Evolutionary conservation across 2,113 vertebrate species (phyloP).

Genomic region (Abramis brama): DNA sequence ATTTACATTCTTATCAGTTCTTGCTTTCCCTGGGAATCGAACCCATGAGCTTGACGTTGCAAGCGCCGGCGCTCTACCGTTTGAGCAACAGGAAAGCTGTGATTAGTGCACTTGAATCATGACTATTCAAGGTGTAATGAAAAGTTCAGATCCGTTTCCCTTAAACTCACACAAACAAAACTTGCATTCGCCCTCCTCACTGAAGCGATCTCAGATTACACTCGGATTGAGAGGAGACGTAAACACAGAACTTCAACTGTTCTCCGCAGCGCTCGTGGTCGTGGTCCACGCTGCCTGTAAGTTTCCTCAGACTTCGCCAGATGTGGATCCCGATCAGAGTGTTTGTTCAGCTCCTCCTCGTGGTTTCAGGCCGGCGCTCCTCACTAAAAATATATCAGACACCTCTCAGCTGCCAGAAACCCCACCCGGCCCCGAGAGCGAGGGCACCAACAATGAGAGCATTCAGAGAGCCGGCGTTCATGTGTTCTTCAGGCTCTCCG

Average conservation of each 20-base stretch:
- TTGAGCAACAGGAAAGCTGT: too few relatives aligned
- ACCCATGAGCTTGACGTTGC: too few relatives aligned
- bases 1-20: too few relatives aligned
- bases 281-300: slow-evolving; percentile 43
- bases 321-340: slow-evolving; percentile 60
- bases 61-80: too few relatives aligned
- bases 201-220: slow-evolving; percentile 50
- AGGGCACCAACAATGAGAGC: slow-evolving; percentile 44
- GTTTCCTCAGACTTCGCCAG: slow-evolving; percentile 57
- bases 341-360: slow-evolving; percentile 52
- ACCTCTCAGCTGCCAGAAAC: slow-evolving; percentile 52
- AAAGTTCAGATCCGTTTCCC: slow-evolving; percentile 26
- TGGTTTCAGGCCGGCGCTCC: slow-evolving; percentile 43
- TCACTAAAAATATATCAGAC: slow-evolving; percentile 57
- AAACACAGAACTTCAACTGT: slow-evolving; percentile 51
- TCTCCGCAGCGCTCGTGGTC: slow-evolving; percentile 29
- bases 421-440: slow-evolving; percentile 8
- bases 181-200: slow-evolving; percentile 5
- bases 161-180: neutral
- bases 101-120: too few relatives aligned
- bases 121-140: too few relatives aligned
- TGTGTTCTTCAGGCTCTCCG: neutral
- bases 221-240: slow-evolving; percentile 6
- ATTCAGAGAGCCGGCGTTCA: slow-evolving; percentile 48
- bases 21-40: too few relatives aligned